Evolutionary conservation across 2,797 vertebrate species (phyloP), one percentile per base, ranked within the genome.

Genomic region (Phoebastria nigripes): DNA sequence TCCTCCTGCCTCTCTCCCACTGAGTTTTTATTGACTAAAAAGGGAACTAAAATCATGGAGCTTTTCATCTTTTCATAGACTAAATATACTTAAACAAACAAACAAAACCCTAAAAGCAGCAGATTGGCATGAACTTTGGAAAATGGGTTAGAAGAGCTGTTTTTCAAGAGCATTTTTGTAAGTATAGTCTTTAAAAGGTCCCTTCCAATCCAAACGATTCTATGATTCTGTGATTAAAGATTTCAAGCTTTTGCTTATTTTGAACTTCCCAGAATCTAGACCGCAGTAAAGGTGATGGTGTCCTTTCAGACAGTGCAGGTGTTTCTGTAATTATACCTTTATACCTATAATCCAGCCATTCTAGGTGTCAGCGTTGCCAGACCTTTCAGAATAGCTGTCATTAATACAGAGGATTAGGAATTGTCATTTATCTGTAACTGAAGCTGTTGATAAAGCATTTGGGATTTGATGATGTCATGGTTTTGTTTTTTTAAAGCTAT

Each of bases 151-250:
- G 18, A 83, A 63, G 51, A 90, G 54, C 31, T 87, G 37, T 41
- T 90, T 87, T 61, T 90, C 74, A 78, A 71, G 55, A 90, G 25
- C 56, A 16, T 82, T 96, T 92, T 82, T 93, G 9, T 70, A 93
- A 83, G 22, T 15, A 10, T 41, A 44, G 44, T 86, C n/a, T 37
- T 37, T 37, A 37, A 37, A 37, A 37, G 37, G 37, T 37, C 37
- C 37, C 37, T 37, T 37, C 37, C 37, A 37, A 37, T 37, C 37
- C 37, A 37, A 37, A 37, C 37, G 8, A 37, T 37, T 37, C 37
- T 37, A 37, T 37, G 37, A 37, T 37, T 37, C 37, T 37, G 8
- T 37, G 37, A 61, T 58, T 55, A 82, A 90, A 28, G 35, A 35
- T 63, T 89, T 86, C 62, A 76, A 87, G 21, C 14, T 88, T 89